Evolutionary conservation across 2,888 invertebrate genomes (phyloP).

Genomic region (Anodontia alba): DNA sequence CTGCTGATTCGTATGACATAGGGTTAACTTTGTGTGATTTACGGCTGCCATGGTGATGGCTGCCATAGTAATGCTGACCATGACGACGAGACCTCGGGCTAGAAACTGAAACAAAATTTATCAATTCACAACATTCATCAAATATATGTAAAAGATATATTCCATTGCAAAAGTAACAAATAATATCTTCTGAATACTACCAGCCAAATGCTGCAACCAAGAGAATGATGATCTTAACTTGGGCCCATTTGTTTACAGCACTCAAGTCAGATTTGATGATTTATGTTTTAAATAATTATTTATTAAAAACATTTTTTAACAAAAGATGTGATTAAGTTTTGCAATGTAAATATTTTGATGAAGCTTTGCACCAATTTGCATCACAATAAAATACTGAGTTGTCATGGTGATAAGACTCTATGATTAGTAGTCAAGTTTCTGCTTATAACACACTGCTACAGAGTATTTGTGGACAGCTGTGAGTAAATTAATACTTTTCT

Average conservation of each 20-base stretch:
- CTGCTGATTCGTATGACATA: conserved; percentile 71
- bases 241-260: neutral
- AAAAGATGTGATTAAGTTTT: too few relatives aligned
- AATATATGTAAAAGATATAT: neutral
- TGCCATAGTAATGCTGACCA: conserved; percentile 47
- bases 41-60: conserved; percentile 49
- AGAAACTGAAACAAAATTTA: conserved; percentile 56
- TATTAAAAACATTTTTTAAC: too few relatives aligned
- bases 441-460: too few relatives aligned
- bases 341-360: too few relatives aligned
- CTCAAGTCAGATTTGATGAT: neutral
- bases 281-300: neutral
- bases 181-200: neutral
- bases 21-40: conserved; percentile 66
- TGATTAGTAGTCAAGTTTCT: too few relatives aligned
- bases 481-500: too few relatives aligned
- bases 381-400: too few relatives aligned
- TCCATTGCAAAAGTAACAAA: too few relatives aligned
- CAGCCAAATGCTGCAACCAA: neutral
- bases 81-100: conserved; percentile 50
- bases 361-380: too few relatives aligned
- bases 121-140: neutral
- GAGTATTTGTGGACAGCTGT: too few relatives aligned
- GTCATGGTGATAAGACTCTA: too few relatives aligned
- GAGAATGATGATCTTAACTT: too few relatives aligned